These are phyloP conservation scores for Philaethria dido DNA, from an alignment of 2,888 invertebrate genomes.

Conservation along the genomic window DNA sequence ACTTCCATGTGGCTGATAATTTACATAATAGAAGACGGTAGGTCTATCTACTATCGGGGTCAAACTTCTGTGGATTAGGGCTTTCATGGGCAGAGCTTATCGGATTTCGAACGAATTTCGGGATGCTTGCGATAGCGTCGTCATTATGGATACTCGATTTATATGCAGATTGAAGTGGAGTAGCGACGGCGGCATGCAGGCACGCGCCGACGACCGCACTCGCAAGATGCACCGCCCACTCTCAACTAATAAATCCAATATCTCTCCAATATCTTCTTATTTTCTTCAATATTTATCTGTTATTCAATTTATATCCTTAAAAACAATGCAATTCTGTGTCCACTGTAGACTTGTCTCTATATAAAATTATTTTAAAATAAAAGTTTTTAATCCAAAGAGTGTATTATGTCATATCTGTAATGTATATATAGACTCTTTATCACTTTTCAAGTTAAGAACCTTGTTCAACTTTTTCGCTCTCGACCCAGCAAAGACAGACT, in stretches of 20 bases:
- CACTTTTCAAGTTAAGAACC: conserved; percentile 66
- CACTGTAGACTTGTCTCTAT: neutral
- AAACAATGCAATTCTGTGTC: conserved; percentile 1
- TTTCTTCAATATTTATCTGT: conserved; percentile 30
- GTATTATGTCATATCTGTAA: neutral
- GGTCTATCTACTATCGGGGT: conserved; percentile 80
- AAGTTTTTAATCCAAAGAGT: neutral
- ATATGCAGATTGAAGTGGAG: conserved; percentile 82
- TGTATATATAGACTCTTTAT: conserved; percentile 46
- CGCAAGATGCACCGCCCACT: conserved; percentile 46
- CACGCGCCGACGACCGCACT: conserved; percentile 53
- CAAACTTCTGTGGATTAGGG: conserved; percentile 79
- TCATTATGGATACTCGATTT: conserved; percentile 83
- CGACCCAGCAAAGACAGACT: conserved; percentile 76
- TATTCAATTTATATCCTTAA: conserved; percentile 1
- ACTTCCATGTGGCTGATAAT: conserved; percentile 80
- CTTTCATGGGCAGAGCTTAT: conserved; percentile 79
- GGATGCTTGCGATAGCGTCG: conserved; percentile 78
- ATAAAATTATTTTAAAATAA: neutral
- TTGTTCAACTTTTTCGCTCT: conserved; percentile 77
- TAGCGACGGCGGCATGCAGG: conserved; percentile 60
- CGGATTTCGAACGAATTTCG: conserved; percentile 81
- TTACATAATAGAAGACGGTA: conserved; percentile 82
- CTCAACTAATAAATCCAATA: conserved; percentile 40
- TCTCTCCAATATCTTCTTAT: conserved; percentile 30